phyloP scores from a whole-genome alignment of 1,140 invertebrate genomes.

The Zaprionus camerounensis region DNA sequence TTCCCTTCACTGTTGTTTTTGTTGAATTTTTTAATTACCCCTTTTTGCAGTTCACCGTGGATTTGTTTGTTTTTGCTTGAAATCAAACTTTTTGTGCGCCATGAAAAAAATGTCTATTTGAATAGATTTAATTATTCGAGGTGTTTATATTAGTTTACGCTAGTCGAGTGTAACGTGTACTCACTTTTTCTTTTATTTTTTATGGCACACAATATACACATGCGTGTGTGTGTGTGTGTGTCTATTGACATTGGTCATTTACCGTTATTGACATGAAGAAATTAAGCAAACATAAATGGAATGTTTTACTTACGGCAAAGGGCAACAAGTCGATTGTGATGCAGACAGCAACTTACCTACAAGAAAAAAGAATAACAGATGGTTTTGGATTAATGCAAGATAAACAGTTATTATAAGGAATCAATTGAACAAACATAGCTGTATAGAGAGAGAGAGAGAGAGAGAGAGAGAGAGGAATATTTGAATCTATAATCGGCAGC shows the following conservation, averaged over 20 bases:
- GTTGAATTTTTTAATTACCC: constrained; percentile 1
- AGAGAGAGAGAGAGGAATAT: background rate
- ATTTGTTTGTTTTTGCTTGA: background rate
- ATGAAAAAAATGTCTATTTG: constrained; percentile 10
- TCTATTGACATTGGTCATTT: constrained; percentile 29
- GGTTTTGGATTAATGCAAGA: background rate
- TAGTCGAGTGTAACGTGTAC: background rate
- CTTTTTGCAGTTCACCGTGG: background rate
- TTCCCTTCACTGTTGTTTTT: background rate
- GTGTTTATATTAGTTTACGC: constrained; percentile 23
- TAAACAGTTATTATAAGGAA: constrained; percentile 31
- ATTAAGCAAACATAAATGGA: constrained; percentile 25
- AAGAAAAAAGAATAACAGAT: constrained; percentile 26
- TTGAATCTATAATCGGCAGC: background rate
- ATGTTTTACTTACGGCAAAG: constrained; percentile 40
- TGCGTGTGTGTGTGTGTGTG: background rate
- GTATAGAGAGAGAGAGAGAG: background rate
- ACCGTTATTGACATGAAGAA: constrained; percentile 25
- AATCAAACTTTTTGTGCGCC: background rate
- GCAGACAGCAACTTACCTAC: constrained; percentile 52
- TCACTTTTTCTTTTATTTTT: background rate
- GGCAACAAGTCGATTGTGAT: constrained; percentile 18
- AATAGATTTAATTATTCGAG: constrained; percentile 24
- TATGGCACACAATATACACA: background rate
- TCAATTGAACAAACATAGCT: constrained; percentile 11